Evolutionary conservation across 2,113 vertebrate genomes (phyloP).

Genomic region (Corythaeola cristata): DNA sequence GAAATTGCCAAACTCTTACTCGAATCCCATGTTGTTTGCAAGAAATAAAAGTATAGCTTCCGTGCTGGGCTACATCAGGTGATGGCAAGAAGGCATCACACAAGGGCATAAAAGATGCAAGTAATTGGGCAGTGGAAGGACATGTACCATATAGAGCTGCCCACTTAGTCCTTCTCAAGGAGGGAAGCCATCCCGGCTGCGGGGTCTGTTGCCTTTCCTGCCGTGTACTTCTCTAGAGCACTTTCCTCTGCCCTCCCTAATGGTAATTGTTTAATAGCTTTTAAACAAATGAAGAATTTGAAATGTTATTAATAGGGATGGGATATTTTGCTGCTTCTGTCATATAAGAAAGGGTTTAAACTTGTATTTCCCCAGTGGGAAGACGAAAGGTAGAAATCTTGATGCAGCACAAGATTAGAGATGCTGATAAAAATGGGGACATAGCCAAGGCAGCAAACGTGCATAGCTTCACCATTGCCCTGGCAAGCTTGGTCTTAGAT

Average conservation of each 20-base stretch:
- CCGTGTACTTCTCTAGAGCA: neutral
- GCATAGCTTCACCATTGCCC: neutral
- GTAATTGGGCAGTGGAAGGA: neutral
- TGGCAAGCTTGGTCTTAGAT: neutral
- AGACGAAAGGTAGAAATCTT: neutral
- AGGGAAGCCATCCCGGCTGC: neutral
- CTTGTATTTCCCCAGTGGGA: neutral
- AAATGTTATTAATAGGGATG: neutral
- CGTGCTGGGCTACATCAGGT: neutral
- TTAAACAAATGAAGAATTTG: neutral
- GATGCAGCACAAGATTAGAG: neutral
- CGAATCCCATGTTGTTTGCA: neutral
- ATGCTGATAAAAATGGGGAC: neutral
- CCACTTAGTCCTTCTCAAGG: neutral
- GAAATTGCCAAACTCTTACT: neutral
- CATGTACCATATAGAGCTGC: accelerated
- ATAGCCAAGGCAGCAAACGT: neutral
- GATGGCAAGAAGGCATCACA: neutral
- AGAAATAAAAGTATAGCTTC: neutral
- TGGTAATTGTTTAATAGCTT: neutral
- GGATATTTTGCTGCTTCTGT: neutral
- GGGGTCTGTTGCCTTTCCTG: neutral
- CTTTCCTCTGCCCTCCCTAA: neutral
- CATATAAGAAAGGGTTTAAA: neutral
- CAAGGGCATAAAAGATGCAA: neutral